These are phyloP conservation scores for Trichogramma evanescens DNA, from an alignment of 2,888 invertebrate species.

Conservation along the genomic window DNA sequence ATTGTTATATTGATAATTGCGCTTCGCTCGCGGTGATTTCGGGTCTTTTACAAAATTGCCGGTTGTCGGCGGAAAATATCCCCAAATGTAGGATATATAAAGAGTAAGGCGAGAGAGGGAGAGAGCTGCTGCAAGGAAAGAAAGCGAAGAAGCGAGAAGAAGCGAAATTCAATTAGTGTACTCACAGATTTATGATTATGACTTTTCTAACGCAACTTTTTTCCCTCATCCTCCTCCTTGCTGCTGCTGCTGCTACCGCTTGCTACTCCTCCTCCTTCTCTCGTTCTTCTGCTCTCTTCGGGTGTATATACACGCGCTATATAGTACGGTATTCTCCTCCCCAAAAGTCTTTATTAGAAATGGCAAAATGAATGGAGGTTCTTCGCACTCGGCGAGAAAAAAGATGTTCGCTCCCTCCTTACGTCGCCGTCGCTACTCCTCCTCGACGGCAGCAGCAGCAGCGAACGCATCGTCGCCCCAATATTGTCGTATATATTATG, in stretches of 20 bases:
- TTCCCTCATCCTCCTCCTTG: not conserved
- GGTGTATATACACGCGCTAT: too few species aligned
- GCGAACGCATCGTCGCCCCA: not conserved
- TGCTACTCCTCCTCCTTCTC: too few species aligned
- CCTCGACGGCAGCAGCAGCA: not conserved
- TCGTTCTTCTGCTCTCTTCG: too few species aligned
- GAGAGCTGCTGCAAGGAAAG: not conserved
- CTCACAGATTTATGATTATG: constrained; percentile 12
- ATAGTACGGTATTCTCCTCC: too few species aligned
- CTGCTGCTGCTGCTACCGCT: too few species aligned
- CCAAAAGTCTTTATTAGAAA: constrained; percentile 19
- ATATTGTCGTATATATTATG: too few species aligned
- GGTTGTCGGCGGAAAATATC: too few species aligned
- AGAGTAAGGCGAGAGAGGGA: not conserved
- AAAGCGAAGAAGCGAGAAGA: not conserved
- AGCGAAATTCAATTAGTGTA: not conserved
- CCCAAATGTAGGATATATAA: too few species aligned
- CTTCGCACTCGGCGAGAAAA: constrained; percentile 1
- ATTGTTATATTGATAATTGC: too few species aligned
- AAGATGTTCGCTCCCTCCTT: constrained; percentile 8
- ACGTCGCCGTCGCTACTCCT: too few species aligned
- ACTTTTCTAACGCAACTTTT: constrained; percentile 7
- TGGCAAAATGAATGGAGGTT: constrained; percentile 13
- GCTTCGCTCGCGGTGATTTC: too few species aligned
- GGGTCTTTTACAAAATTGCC: too few species aligned